Percentiles rank a stretch among this genome's conserved stretches.
Evolutionary conservation across 2,888 invertebrate species (phyloP).

Genomic region (Epiperipatus broadwayi): DNA sequence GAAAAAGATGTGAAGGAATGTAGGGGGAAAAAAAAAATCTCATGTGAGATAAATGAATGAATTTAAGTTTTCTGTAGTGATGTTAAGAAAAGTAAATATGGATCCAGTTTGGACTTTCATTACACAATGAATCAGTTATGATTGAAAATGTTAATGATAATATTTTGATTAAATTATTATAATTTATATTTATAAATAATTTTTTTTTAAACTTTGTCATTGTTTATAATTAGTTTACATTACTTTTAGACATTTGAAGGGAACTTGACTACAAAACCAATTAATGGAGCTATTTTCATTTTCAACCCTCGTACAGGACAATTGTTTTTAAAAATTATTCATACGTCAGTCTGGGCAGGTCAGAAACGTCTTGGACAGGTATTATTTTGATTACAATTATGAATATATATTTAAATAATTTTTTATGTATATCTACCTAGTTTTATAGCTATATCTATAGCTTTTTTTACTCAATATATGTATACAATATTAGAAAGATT

Average conservation of each 20-base stretch:
- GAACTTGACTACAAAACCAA: conserved; percentile 95
- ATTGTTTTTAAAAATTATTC: conserved; percentile 95
- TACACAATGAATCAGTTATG: no score
- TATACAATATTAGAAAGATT: no score
- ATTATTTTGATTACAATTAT: conserved; percentile 14
- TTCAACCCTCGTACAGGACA: conserved; percentile 98
- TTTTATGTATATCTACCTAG: neutral
- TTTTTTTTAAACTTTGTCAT: neutral
- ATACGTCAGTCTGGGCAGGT: conserved; percentile 99
- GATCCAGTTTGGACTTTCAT: no score
- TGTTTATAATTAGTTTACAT: conserved; percentile 18
- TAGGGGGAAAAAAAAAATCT: no score
- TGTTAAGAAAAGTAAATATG: no score
- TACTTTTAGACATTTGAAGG: conserved; percentile 99
- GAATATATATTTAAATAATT: neutral
- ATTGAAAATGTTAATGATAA: no score
- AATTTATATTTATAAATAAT: neutral
- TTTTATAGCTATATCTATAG: no score
- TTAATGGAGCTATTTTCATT: conserved; percentile 98
- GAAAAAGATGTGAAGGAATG: no score
- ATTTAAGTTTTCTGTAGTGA: no score
- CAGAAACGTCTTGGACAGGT: conserved; percentile 96
- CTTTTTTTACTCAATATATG: no score
- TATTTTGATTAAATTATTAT: conserved; percentile 6
- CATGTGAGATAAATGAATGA: no score